Evolutionary conservation across 2,888 invertebrate species (phyloP).

Genomic region (Schrankia costaestrigalis): DNA sequence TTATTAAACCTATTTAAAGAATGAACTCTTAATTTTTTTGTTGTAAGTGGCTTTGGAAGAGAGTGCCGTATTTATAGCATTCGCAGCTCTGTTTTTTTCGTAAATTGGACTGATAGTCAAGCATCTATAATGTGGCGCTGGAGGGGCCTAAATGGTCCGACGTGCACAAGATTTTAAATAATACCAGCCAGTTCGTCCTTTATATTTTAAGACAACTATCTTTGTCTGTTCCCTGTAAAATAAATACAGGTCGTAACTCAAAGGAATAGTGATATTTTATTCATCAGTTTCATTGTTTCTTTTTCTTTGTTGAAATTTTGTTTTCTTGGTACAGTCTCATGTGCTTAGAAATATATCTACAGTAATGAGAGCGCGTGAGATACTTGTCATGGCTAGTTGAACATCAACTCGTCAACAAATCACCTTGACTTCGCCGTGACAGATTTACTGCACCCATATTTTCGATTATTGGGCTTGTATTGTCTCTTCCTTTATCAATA

Average conservation of each 20-base stretch:
- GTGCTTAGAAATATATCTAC: constrained; percentile 22
- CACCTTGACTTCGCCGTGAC: constrained; percentile 12
- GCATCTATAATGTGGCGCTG: no score
- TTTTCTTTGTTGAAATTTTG: constrained; percentile 23
- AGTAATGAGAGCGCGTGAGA: constrained; percentile 11
- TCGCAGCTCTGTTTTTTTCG: neutral
- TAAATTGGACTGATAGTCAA: no score
- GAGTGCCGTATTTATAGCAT: constrained; percentile 4
- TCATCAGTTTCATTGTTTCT: constrained; percentile 31
- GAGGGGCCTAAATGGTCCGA: no score
- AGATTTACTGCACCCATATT: no score
- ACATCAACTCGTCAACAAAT: constrained; percentile 21
- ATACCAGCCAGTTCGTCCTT: no score
- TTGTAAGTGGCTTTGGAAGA: no score
- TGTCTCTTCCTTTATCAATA: no score
- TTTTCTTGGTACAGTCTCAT: constrained; percentile 8
- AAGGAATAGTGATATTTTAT: constrained; percentile 29
- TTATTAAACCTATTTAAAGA: constrained; percentile 20
- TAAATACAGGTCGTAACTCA: no score
- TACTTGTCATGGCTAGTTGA: constrained; percentile 7
- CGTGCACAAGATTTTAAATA: no score
- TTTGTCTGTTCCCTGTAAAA: no score
- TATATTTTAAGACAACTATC: no score
- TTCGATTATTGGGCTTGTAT: no score
- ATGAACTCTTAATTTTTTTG: constrained; percentile 1